phyloP scores from a whole-genome alignment of 2,797 vertebrate genomes.

The Sciurus carolinensis region DNA sequence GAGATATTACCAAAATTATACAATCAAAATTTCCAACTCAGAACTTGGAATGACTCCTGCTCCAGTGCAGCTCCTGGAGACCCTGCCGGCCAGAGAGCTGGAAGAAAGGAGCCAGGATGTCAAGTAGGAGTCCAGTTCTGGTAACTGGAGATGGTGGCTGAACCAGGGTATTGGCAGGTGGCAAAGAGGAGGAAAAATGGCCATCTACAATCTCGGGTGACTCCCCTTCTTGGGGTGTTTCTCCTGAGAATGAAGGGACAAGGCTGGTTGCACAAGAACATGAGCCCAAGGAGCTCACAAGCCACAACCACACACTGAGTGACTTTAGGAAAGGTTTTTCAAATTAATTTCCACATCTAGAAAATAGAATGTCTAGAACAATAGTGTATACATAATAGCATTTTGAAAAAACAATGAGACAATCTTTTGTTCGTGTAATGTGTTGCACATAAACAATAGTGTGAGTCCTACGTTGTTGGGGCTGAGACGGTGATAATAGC shows the following conservation, averaged over 20 bases:
- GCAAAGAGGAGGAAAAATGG: neutral
- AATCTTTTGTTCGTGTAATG: too few species aligned
- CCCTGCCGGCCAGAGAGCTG: neutral
- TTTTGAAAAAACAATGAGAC: neutral
- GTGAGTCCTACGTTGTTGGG: rapidly evolving
- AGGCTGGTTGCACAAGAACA: neutral
- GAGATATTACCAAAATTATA: neutral
- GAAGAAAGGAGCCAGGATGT: neutral
- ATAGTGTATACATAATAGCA: too few species aligned
- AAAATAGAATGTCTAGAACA: neutral
- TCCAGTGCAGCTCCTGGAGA: neutral
- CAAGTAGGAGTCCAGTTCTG: neutral
- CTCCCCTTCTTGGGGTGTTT: neutral
- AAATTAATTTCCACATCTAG: neutral
- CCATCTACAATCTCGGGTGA: neutral
- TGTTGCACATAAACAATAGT: neutral
- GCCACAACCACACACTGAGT: neutral
- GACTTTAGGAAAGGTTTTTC: neutral
- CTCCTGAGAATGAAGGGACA: neutral
- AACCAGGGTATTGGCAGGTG: neutral
- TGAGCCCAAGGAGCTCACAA: neutral
- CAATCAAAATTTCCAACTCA: neutral
- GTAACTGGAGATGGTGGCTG: neutral
- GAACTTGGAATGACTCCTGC: neutral
- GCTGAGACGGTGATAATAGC: neutral